A percentile compares a stretch with the other conserved stretches of the same genome.
These are phyloP conservation scores for Drosophila neutralis DNA, from an alignment of 2,888 invertebrate species.

Conservation along the genomic window DNA sequence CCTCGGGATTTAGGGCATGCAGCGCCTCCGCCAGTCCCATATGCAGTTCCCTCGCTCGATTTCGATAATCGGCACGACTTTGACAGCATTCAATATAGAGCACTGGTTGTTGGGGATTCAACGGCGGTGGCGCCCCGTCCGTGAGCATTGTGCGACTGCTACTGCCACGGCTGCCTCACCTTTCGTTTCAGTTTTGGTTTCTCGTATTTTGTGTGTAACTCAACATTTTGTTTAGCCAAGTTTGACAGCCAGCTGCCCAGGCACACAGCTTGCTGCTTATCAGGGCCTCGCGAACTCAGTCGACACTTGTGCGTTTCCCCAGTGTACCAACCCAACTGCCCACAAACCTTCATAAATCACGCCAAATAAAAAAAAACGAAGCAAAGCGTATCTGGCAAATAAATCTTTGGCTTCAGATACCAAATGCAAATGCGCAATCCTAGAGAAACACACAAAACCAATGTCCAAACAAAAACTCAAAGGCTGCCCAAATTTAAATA, in stretches of 20 bases:
- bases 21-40: slow-evolving; percentile 62
- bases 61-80: slow-evolving; percentile 55
- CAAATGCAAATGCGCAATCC: slow-evolving; percentile 57
- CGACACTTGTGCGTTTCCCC: slow-evolving; percentile 5
- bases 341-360: slow-evolving; percentile 66
- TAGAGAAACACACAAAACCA: slow-evolving; percentile 24
- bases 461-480: slow-evolving; percentile 23
- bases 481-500: slow-evolving; percentile 39
- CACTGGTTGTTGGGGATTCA: slow-evolving; percentile 67
- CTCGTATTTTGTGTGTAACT: slow-evolving; percentile 10
- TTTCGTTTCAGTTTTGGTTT: slow-evolving; percentile 8
- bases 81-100: slow-evolving; percentile 78
- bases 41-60: slow-evolving; percentile 66
- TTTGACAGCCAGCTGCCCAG: slow-evolving; percentile 58
- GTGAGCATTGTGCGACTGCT: slow-evolving; percentile 1
- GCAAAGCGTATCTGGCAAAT: slow-evolving; percentile 62
- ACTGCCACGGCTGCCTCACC: background rate
- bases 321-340: background rate
- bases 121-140: slow-evolving; percentile 14
- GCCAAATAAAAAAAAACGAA: slow-evolving; percentile 28
- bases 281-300: slow-evolving; percentile 26
- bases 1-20: slow-evolving; percentile 46
- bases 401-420: slow-evolving; percentile 60
- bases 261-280: slow-evolving; percentile 36
- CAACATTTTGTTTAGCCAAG: slow-evolving; percentile 25